Percentiles rank a stretch among this genome's conserved stretches.
These are phyloP conservation scores for Gila robusta DNA, from an alignment of 2,797 vertebrate species.

Conservation along the genomic window DNA sequence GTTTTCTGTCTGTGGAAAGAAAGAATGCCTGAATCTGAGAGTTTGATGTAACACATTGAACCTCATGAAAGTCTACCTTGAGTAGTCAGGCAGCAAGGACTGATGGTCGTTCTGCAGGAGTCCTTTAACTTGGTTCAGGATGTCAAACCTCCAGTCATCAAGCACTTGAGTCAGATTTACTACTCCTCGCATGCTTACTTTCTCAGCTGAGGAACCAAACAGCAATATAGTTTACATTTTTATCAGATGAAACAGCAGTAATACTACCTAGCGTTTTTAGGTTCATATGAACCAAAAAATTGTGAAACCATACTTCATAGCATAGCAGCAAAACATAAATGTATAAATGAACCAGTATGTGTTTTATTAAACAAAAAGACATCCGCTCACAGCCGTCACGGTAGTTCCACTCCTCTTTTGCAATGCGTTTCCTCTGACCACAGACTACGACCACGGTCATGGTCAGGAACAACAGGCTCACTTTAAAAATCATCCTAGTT, in stretches of 20 bases:
- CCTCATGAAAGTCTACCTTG: slow-evolving; percentile 71
- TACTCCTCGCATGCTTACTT: slow-evolving; percentile 77
- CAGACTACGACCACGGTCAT: slow-evolving; percentile 64
- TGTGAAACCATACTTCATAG: background rate
- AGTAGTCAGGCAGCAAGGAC: slow-evolving; percentile 81
- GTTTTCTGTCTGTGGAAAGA: slow-evolving; percentile 4
- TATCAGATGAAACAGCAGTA: background rate
- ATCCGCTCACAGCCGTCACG: slow-evolving; percentile 79
- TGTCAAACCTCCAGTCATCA: slow-evolving; percentile 84
- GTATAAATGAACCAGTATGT: background rate
- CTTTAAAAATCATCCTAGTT: slow-evolving; percentile 72
- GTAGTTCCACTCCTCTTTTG: slow-evolving; percentile 79
- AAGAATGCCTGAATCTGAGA: slow-evolving; percentile 22
- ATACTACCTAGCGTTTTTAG: background rate
- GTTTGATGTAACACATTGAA: background rate
- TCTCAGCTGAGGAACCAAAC: slow-evolving; percentile 72
- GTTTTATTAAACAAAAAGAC: slow-evolving; percentile 45
- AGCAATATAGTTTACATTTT: background rate
- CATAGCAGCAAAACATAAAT: background rate
- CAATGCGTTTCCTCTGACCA: slow-evolving; percentile 73
- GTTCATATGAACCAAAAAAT: background rate
- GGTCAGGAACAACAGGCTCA: slow-evolving; percentile 70
- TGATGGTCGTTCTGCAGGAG: slow-evolving; percentile 81
- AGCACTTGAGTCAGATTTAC: slow-evolving; percentile 81
- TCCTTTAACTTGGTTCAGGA: slow-evolving; percentile 77